Base-by-base conservation (phyloP, 2,113 vertebrate genomes). In the Aptenodytes patagonicus region DNA sequence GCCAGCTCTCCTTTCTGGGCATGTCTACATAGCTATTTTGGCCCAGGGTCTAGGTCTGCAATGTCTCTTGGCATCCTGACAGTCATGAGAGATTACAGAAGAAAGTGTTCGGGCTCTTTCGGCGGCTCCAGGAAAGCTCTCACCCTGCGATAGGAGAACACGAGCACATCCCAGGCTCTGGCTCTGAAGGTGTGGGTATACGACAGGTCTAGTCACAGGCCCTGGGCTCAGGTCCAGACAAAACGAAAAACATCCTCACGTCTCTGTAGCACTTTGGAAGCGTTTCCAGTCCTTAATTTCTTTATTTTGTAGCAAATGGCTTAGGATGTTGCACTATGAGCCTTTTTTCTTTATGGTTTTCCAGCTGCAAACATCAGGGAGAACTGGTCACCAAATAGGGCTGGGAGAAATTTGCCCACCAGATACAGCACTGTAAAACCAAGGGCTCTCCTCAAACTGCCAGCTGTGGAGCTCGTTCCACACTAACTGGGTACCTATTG, bases 1-100 rank as follows among this genome's bases (percentile, higher is more conserved):
- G 94, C 92, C 96, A 97, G 57, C 60, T 97, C 89, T 94, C 87
- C 80, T 94, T 77, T 62, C 96, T 90, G 90, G 95, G 85, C 96
- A 80, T 70, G 95, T 32, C 90, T 85, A 49, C 82, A 65, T 4
- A 38, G 82, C 34, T 93, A 21, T 90, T 93, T 79, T 96, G 93
- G 96, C 95, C 66, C 62, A 88, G 75, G 70, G 66, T 94, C 66
- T 69, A 65, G 83, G 79, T 69, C 92, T 96, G 90, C 70, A 4
- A 3, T 80, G 82, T 92, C 66, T 94, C 92, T 76, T 96, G 96
- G 93, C 90, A 88, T 16, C 66, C 62, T 88, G 87, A 91, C 92
- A 94, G 62, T 57, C 65, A 54, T 0, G 36, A 94, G 54, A 95
- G 82, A 94, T 83, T 93, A 96, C 54, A 93, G 82, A 94, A 89